Evolutionary conservation across 2,113 vertebrate species (phyloP).

Genomic region (Burhinus oedicnemus): DNA sequence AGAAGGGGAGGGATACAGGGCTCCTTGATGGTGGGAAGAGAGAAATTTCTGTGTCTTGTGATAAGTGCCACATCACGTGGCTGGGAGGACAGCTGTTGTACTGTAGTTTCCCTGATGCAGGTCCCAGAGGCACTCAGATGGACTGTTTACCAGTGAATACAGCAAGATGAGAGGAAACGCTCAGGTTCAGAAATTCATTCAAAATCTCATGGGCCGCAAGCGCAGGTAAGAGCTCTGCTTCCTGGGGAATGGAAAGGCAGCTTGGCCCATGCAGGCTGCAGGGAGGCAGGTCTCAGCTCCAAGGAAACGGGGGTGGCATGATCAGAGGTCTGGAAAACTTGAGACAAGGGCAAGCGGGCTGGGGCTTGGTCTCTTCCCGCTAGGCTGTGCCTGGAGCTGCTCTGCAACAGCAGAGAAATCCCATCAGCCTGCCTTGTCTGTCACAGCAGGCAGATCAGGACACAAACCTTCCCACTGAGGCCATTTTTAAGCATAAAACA

Average conservation of each 20-base stretch:
- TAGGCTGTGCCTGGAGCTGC: not conserved
- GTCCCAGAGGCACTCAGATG: constrained; percentile 74
- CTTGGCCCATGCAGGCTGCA: not conserved
- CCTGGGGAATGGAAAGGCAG: not conserved
- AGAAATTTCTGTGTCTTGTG: not conserved
- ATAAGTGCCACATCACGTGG: accelerated
- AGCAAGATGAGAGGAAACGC: constrained; percentile 73
- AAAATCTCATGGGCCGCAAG: constrained; percentile 61
- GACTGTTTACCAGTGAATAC: constrained; percentile 74
- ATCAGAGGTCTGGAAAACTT: not conserved
- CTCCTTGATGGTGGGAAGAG: not conserved
- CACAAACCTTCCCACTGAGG: not conserved
- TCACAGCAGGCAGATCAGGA: not conserved
- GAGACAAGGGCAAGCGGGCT: not conserved
- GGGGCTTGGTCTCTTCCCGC: not conserved
- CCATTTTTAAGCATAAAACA: not conserved
- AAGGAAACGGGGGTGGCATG: too few relatives aligned
- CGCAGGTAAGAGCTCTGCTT: constrained; percentile 55
- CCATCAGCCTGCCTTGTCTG: not conserved
- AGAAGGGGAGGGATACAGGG: not conserved
- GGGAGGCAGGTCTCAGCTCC: not conserved
- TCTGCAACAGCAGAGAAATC: not conserved
- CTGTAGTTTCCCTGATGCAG: not conserved
- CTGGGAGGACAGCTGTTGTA: accelerated
- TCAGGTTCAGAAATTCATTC: constrained; percentile 71